Base-by-base conservation (phyloP, 92 coral and sea anemone genomes). In the Zoanthus gigantus region DNA sequence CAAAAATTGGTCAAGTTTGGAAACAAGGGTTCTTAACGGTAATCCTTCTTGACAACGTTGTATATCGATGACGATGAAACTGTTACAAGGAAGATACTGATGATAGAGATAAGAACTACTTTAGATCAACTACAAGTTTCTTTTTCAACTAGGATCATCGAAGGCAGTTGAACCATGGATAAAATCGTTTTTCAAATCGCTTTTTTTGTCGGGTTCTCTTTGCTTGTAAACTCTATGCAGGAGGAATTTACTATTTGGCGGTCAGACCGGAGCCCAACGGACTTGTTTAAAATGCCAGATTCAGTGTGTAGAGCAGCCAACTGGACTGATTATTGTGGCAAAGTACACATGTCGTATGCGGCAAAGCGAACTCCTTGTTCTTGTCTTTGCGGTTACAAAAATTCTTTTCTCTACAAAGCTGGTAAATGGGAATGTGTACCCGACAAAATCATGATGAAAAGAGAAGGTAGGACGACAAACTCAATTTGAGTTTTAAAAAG, bases 381-480 rank as follows among this genome's bases (percentile, higher is more conserved):
- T 16, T 63, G 69, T 8, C 10, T 63, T 3, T 63, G 69, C 10
- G 30, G 69, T 17, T 63, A 63, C 30, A 63, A 10, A 63, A n/a
- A 63, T 7, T 63, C 69, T 17, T 63, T 63, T n/a, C 69, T 63
- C 69, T 63, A 63, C 69, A 18, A 63, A 63, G 11, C 6, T 28
- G 69, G 69, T 16, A 63, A 8, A 63, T 63, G 69, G 69, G 30
- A 63, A n/a, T 63, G 69, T n/a, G 30, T n/a, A 63, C 69, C 69
- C 29, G 69, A 63, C 69, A 17, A 9, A 4, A 63, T 17, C 5
- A 63, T 63, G 69, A 63, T n/a, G 28, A 9, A n/a, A 17, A 63
- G n/a, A 63, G 30, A 63, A 8, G 69, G 69, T 63, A 63, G 2
- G 69, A 50, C 2, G 12, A 50, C 9, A 50, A 50, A 4, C 12